phyloP scores from a whole-genome alignment of 2,113 vertebrate species.

The Paratilapia polleni region DNA sequence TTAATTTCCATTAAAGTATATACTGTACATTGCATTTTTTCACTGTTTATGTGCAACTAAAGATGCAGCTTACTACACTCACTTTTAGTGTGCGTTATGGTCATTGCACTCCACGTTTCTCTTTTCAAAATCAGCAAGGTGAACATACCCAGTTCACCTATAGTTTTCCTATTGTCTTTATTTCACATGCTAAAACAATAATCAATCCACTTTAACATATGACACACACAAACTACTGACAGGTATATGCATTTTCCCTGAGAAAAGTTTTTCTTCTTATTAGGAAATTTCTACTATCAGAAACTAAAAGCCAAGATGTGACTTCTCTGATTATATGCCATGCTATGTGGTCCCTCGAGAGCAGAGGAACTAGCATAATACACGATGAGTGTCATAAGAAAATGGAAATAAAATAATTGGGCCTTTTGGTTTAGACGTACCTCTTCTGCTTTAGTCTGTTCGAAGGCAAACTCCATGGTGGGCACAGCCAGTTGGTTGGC shows the following conservation, averaged over 20 bases:
- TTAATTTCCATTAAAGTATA: neutral
- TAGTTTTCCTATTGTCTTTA: neutral
- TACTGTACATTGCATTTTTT: neutral
- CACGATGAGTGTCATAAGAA: neutral
- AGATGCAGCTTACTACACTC: neutral
- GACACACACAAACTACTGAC: neutral
- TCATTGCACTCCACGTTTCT: too few species aligned
- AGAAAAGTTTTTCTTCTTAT: neutral
- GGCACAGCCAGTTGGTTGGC: slow-evolving; percentile 92
- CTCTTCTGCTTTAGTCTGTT: slow-evolving; percentile 83
- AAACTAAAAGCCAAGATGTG: neutral
- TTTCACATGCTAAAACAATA: neutral
- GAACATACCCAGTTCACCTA: too few species aligned
- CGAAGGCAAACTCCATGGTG: slow-evolving; percentile 86
- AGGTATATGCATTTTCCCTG: neutral
- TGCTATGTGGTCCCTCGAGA: too few species aligned
- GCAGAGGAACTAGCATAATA: too few species aligned
- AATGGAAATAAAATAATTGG: slow-evolving; percentile 4
- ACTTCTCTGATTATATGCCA: too few species aligned
- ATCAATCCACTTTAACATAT: neutral
- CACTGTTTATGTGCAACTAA: neutral
- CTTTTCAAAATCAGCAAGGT: too few species aligned
- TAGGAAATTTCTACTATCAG: neutral
- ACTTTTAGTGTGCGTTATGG: too few species aligned
- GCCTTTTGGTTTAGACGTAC: slow-evolving; percentile 64